Evolutionary conservation across 1,140 invertebrate genomes (phyloP), one percentile per base, ranked within the genome.

Genomic region (Meloidogyne chitwoodi): DNA sequence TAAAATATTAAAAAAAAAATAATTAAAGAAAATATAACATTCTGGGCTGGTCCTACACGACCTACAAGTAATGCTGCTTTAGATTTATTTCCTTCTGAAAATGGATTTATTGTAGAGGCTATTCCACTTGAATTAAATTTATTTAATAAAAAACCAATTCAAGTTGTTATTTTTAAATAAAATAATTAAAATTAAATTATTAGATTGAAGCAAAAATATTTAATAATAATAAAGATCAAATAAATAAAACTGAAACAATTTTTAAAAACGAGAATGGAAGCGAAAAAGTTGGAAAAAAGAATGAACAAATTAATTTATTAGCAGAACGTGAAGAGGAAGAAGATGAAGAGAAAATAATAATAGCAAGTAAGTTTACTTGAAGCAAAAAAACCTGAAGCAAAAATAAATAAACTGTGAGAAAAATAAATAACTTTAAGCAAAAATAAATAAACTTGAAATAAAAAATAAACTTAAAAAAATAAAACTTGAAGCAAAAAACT

Each of bases 21-120:
- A 75, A 44, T 41, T 81, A 70, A 70, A 86, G 84, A 87, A 69
- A 86, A 86, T 66, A 79, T 87, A 14, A 86, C 84, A 4, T 86
- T 86, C 73, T 86, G 84, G 84, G 72, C 77, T 64, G 84, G 84
- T 24, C 84, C 84, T 14, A 75, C 84, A 24, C 75, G 67, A n/a
- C 48, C 65, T 22, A 83, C 84, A 11, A 77, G 77, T 22, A 56
- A 56, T 56, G 78, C 82, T 44, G 61, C 65, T 34, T 62, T 70
- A 24, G 85, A 86, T 73, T 62, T 82, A 22, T 75, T 84, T 64
- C 84, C 84, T 24, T 81, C 76, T 14, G 75, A 75, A 26, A 86
- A 86, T 82, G 84, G 84, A 22, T 81, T 84, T 83, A 84, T 78
- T 70, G 48, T 87, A 12, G 38, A 71, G 48, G 82, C 84, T 16